Base-by-base conservation (phyloP, 2,113 vertebrate species). In the Illadopsis cleaveri region DNA sequence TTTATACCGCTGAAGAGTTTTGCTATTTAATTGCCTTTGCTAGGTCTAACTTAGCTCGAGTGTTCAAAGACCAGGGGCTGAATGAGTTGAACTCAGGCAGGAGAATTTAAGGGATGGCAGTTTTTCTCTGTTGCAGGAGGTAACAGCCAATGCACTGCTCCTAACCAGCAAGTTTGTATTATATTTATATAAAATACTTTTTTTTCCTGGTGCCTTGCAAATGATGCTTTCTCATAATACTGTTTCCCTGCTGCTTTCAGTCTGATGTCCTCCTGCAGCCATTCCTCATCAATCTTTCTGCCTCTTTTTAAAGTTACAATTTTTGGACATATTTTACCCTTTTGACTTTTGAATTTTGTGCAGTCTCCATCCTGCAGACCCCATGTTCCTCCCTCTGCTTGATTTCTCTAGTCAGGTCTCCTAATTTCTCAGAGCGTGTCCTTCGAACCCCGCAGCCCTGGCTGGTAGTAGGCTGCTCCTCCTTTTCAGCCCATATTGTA, bases 1-100 rank as follows among this genome's bases (percentile, higher is more conserved):
- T 91, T 93, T 94, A 64, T 95, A 87, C 65, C 87, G 90, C 92
- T 68, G 78, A 91, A 85, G 82, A 93, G 75, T 82, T 97, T 83
- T 81, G 71, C 79, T 86, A 12, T 82, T 93, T 93, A 78, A 93
- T 89, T 93, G 89, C 95, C 89, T 93, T 86, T 86, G 76, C 89
- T 88, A 47, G 60, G 64, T 86, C 89, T 90, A 42, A 58, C 79
- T 83, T 47, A 58, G 56, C 78, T 82, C 3, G 24, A 56, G 62
- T 9, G 23, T 56, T 88, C 30, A 75, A 82, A 82, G 82, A 72
- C 31, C 17, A 6, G 82, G 61, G 65, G 35, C 56, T 57, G 82
- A 76, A 37, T 5, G 48, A 90, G 37, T 66, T 70, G 45, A 87
- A 48, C 64, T 89, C 18, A 0, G 71, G 19, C 47, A 83, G 79